Base-by-base conservation (phyloP, 2,113 vertebrate genomes). In the Myotis yumanensis region DNA sequence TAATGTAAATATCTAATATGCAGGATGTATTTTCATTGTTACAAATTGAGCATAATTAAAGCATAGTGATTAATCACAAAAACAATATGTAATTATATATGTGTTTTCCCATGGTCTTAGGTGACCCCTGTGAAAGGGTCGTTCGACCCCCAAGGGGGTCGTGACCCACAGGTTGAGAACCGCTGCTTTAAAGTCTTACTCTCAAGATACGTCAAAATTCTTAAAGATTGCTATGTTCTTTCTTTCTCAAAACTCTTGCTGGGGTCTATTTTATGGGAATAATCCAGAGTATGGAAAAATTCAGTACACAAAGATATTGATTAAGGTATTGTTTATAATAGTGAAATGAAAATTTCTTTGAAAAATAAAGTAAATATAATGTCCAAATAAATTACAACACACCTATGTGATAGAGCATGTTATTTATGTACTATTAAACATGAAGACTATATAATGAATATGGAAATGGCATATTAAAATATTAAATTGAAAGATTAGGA, bases 161-260 rank as follows among this genome's bases (percentile, higher is more conserved):
- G 7, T 4, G 43, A 43, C 7, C 43, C 43, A 43, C 43, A 43
- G 43, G 43, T 43, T 43, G 43, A 43, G 43, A 43, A 43, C 7
- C 43, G 1, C 43, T 43, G 43, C 35, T 12, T 14, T 69, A 25
- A 92, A 83, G 28, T 46, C 16, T 16, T 77, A 30, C 43, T 48
- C 92, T 94, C n/a, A 93, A 84, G 30, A 20, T 82, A 7, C 23
- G 89, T 48, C 80, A 90, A 94, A 89, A 79, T 64, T 64, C 3
- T 22, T 66, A 72, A 86, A 84, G 30, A 52, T 35, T 84, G 28
- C 11, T 69, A 17, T 81, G 20, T 2, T n/a, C 7, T 48, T 92
- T 82, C 46, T 84, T 95, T 18, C 12, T 94, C 12, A 83, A 57
- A 73, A 48, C 17, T 90, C 48, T 80, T 86, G 83, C 18, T 81